phyloP scores from a whole-genome alignment of 2,113 vertebrate genomes.

The Hirundichthys speculiger region DNA sequence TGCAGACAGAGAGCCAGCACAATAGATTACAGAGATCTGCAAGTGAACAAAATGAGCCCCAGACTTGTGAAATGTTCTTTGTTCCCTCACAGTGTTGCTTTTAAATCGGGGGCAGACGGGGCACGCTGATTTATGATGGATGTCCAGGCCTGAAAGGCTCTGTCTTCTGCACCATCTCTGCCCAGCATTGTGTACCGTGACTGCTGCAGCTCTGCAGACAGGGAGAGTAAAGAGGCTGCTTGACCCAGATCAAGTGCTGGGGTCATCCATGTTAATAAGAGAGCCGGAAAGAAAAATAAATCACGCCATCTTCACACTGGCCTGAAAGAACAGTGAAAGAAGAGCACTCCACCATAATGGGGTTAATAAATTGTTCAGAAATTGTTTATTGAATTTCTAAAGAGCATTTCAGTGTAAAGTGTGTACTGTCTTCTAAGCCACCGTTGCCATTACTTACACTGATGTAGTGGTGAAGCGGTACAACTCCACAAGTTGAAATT shows the following conservation, averaged over 20 bases:
- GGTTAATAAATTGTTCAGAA: too few species aligned
- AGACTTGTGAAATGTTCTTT: background rate
- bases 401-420: too few species aligned
- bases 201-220: constrained; percentile 6
- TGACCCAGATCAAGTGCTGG: constrained; percentile 28
- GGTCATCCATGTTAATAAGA: constrained; percentile 39
- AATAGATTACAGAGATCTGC: too few species aligned
- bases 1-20: too few species aligned
- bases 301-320: background rate
- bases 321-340: too few species aligned
- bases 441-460: too few species aligned
- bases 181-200: constrained; percentile 25
- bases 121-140: constrained; percentile 47
- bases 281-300: constrained; percentile 19
- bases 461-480: too few species aligned
- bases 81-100: constrained; percentile 40
- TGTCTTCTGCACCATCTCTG: constrained; percentile 15
- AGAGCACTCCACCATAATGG: too few species aligned
- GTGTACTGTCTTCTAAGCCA: too few species aligned
- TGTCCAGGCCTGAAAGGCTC: constrained; percentile 26
- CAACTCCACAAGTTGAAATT: too few species aligned
- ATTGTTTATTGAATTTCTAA: too few species aligned
- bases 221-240: constrained; percentile 15
- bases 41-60: too few species aligned
- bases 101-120: constrained; percentile 20